Conservation (phyloP, 1,140 invertebrate genomes). For the Kradibia gibbosae region DNA sequence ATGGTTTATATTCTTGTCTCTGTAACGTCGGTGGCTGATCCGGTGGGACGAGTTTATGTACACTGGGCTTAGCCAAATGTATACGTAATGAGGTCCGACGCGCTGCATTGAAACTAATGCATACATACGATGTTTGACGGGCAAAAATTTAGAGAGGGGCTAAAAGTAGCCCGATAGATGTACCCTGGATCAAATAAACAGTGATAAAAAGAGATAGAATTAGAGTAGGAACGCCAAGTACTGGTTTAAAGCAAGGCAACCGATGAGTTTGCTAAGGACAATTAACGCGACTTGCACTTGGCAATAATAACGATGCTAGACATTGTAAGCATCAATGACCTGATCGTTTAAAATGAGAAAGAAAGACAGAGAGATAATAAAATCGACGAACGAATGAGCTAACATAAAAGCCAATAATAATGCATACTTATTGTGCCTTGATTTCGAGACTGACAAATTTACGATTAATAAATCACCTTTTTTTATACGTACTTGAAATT, state of each 20-base stretch:
- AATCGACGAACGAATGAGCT: not conserved
- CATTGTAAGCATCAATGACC: constrained; percentile 5
- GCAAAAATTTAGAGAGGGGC: constrained; percentile 60
- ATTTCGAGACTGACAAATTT: constrained; percentile 1
- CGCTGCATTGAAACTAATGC: constrained; percentile 4
- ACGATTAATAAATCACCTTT: not conserved
- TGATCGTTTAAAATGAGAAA: not conserved
- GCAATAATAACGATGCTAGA: constrained; percentile 32
- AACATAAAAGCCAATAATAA: not conserved
- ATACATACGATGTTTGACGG: constrained; percentile 57
- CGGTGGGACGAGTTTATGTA: constrained; percentile 52
- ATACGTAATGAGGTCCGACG: constrained; percentile 37
- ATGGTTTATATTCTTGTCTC: constrained; percentile 61
- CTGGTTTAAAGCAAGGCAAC: constrained; percentile 64
- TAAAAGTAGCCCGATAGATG: constrained; percentile 70
- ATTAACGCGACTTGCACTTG: constrained; percentile 61
- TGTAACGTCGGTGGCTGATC: constrained; percentile 52
- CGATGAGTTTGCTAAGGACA: constrained; percentile 62
- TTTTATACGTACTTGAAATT: not conserved
- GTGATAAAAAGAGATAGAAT: constrained; percentile 53
- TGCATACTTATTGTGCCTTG: not conserved
- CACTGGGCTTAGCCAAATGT: constrained; percentile 39
- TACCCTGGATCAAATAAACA: constrained; percentile 62
- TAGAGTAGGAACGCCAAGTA: not conserved
- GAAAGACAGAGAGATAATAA: not conserved